Conservation (phyloP, 2,888 invertebrate species). For the Notocelia uddmanniana region DNA sequence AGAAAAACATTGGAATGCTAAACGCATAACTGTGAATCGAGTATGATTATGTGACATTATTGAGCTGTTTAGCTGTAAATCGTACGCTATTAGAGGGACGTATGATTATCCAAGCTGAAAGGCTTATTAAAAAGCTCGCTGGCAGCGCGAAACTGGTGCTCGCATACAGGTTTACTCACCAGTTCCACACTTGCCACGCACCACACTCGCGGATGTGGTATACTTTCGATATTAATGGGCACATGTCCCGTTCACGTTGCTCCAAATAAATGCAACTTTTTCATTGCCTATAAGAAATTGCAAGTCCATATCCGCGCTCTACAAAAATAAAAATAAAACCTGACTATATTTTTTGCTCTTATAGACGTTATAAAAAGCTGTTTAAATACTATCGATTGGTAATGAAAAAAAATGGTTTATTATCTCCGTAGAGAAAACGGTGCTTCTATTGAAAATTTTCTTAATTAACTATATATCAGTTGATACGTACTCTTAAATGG, state of each 20-base stretch:
- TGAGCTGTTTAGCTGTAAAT: slow-evolving; percentile 45
- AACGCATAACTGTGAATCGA: slow-evolving; percentile 23
- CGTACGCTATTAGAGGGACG: slow-evolving; percentile 45
- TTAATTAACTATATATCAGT: not conserved
- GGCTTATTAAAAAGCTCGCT: slow-evolving; percentile 72
- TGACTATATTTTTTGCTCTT: not conserved
- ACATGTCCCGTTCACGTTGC: slow-evolving; percentile 68
- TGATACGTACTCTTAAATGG: not conserved
- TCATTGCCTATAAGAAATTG: slow-evolving; percentile 24
- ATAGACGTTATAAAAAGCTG: not conserved
- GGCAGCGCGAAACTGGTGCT: slow-evolving; percentile 71
- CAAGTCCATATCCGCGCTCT: slow-evolving; percentile 12
- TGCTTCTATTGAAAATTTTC: not conserved
- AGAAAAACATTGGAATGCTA: slow-evolving; percentile 7
- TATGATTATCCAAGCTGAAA: slow-evolving; percentile 68
- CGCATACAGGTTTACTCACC: slow-evolving; percentile 73
- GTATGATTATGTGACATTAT: slow-evolving; percentile 44
- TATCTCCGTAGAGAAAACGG: not conserved
- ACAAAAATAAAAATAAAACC: not conserved
- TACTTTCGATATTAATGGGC: slow-evolving; percentile 80
- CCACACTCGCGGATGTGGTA: slow-evolving; percentile 79
- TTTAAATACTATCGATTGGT: not conserved
- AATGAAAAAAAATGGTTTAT: not conserved
- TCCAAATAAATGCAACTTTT: slow-evolving; percentile 50
- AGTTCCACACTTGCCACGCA: slow-evolving; percentile 70